phyloP scores from a whole-genome alignment of 1,140 invertebrate species.

The Adoxophyes honmai region DNA sequence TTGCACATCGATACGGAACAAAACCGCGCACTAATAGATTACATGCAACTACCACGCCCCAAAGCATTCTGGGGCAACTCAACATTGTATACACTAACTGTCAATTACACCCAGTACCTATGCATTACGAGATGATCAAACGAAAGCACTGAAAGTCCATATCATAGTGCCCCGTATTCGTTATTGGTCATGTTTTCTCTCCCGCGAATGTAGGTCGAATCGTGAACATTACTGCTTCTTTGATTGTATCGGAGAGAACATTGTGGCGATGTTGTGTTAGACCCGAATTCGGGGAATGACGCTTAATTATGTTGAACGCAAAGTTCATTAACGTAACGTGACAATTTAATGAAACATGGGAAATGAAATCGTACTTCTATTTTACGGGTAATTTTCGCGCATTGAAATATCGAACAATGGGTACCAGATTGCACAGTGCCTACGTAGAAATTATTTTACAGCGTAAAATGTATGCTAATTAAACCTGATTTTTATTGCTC shows the following conservation, averaged over 20 bases:
- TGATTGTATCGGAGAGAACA: slow-evolving; percentile 45
- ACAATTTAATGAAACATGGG: slow-evolving; percentile 14
- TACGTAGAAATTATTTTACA: too few species aligned
- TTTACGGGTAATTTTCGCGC: too few species aligned
- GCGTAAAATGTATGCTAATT: too few species aligned
- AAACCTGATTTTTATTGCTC: too few species aligned
- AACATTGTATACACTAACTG: slow-evolving; percentile 37
- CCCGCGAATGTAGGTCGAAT: slow-evolving; percentile 56
- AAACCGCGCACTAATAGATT: slow-evolving; percentile 33
- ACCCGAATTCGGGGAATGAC: slow-evolving; percentile 18
- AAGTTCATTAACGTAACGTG: background rate
- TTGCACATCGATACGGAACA: slow-evolving; percentile 36
- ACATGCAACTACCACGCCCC: slow-evolving; percentile 34
- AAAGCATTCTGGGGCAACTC: slow-evolving; percentile 41
- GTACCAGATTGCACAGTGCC: too few species aligned
- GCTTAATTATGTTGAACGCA: slow-evolving; percentile 7
- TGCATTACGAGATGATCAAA: slow-evolving; percentile 33
- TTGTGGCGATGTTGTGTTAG: slow-evolving; percentile 36
- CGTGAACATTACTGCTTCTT: slow-evolving; percentile 49
- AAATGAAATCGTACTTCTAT: slow-evolving; percentile 24
- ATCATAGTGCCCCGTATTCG: slow-evolving; percentile 33
- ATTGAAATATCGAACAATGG: too few species aligned
- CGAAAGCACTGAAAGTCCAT: slow-evolving; percentile 36
- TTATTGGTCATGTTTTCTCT: slow-evolving; percentile 58
- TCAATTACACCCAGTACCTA: slow-evolving; percentile 41